Base-by-base conservation (phyloP, 1,140 invertebrate genomes). In the Eufriesea mexicana region DNA sequence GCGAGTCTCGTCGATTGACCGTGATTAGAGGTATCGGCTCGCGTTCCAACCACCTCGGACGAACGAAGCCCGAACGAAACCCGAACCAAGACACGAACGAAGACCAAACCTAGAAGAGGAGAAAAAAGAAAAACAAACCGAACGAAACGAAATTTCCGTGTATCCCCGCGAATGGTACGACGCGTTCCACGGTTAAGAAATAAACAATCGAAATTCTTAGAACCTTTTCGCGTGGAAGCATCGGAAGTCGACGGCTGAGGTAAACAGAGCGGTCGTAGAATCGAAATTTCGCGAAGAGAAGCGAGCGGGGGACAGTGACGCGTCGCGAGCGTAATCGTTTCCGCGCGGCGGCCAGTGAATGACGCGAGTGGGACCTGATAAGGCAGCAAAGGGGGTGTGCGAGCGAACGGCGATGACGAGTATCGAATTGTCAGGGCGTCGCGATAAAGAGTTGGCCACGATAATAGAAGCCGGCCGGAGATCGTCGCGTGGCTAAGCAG, bases 361-460 rank as follows among this genome's bases (percentile, higher is more conserved):
- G 45, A n/a, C 45, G 72, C 20, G 35, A 71, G 74, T 71, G 64
- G 42, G 12, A 23, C 14, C 23, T 10, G 25, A 62, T 62, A 35
- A 35, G 35, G 35, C 35, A 35, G 35, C 10, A 35, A 67, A 16
- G 67, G 35, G 20, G 73, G 45, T n/a, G 55, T 49, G 57, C 25
- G 54, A 23, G 9, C 14, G 45, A 70, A 71, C 79, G 79, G 70
- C 59, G 28, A 81, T 66, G 47, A 79, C 49, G 59, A 64, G 82
- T 49, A 54, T 79, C 25, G 67, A 28, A 66, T 18, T n/a, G 54
- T 9, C 18, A 23, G 59, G 45, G 12, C 28, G 35, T 57, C 20
- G 6, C 9, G 35, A 45, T 35, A 12, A 84, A 45, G 42, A 25
- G 57, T 25, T 28, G 72, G 20, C 35, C 25, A 28, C 47, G 28